Conservation (phyloP, 1,140 invertebrate genomes). For the Procambarus clarkii region DNA sequence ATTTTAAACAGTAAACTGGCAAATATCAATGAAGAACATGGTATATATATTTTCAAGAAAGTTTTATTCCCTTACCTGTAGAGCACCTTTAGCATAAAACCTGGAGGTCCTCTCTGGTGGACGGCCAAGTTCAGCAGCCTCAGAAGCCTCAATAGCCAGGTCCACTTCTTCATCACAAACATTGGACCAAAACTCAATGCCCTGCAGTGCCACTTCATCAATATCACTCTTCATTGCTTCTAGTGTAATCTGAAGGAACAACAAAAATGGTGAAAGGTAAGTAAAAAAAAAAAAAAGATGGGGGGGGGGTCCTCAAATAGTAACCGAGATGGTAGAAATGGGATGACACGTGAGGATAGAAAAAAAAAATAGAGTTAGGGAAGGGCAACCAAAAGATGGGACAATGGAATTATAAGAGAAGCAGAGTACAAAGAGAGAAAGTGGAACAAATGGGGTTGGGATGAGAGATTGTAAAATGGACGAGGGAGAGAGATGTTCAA, state of each 20-base stretch:
- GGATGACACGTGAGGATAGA: too few relatives aligned
- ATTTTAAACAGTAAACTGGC: neutral
- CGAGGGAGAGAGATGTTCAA: too few relatives aligned
- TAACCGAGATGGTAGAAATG: too few relatives aligned
- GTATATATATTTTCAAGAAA: too few relatives aligned
- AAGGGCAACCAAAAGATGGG: too few relatives aligned
- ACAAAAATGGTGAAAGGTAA: neutral
- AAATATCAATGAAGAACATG: neutral
- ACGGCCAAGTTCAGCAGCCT: slow-evolving; percentile 92
- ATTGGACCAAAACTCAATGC: slow-evolving; percentile 99
- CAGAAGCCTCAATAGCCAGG: slow-evolving; percentile 94
- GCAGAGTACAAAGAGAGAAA: too few relatives aligned
- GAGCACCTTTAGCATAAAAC: slow-evolving; percentile 95
- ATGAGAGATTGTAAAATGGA: too few relatives aligned
- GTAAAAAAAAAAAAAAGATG: neutral
- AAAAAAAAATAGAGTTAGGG: too few relatives aligned
- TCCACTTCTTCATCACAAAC: slow-evolving; percentile 99
- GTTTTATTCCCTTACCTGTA: slow-evolving; percentile 77
- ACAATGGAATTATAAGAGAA: too few relatives aligned
- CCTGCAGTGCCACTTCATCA: slow-evolving; percentile 97
- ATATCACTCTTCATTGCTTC: slow-evolving; percentile 98
- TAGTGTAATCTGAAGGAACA: slow-evolving; percentile 87
- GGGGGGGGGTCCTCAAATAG: too few relatives aligned
- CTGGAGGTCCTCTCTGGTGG: slow-evolving; percentile 92
- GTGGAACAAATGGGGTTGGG: too few relatives aligned